Base-by-base conservation (phyloP, 2,888 invertebrate genomes). In the Notocelia uddmanniana region DNA sequence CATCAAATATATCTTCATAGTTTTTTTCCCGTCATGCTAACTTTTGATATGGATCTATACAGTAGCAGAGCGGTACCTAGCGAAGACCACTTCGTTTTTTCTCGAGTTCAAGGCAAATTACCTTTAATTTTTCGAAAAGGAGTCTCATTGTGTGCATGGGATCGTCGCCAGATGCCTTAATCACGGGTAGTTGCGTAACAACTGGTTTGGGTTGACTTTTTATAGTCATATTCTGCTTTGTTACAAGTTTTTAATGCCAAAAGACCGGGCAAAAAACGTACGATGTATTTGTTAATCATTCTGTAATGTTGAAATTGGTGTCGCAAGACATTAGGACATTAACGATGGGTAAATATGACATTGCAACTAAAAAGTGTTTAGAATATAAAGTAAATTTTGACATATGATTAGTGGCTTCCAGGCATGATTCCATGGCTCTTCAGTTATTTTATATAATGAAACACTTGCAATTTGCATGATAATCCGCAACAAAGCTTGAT, bases 171-270 rank as follows among this genome's bases (percentile, higher is more conserved):
- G 81, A 84, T 86, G 84, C 83, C 81, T 84, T 85, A 88, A 87
- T 86, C 82, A 79, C 78, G 72, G 76, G 80, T 83, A 80, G 57
- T 69, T 73, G 83, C 78, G 80, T 85, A 87, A 86, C 79, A 78
- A 85, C 85, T 80, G 80, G 85, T 86, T 85, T 74, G 83, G 78
- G 78, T 78, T 75, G 74, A 76, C 80, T 85, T 86, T 86, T 85
- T 85, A 80, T 83, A 79, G 80, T 81, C 80, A 80, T 76, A 79
- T 83, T 87, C 82, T 82, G 81, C 78, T 85, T 85, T 85, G 84
- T 85, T 87, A 83, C 79, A 76, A 73, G 83, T 83, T 83, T 83
- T 83, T 81, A 74, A 82, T 81, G 78, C 74, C 76, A 81, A 31
- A 31, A 81, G 78, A 74, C 80, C 77, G 63, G 69, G 75, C 78